Base-by-base conservation (phyloP, 2,113 vertebrate genomes). In the Amphiprion percula region DNA sequence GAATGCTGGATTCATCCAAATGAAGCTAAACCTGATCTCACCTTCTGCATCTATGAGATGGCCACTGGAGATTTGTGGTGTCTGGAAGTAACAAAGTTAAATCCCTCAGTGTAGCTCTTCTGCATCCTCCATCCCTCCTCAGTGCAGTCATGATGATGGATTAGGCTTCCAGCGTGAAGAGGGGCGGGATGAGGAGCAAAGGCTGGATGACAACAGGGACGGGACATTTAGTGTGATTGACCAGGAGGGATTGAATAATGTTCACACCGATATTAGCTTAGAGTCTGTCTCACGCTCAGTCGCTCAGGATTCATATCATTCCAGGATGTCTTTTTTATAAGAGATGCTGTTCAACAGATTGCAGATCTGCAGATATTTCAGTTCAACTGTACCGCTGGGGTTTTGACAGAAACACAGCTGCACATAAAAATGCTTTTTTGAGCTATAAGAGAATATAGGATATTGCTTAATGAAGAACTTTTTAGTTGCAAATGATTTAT, bases 81-180 rank as follows among this genome's bases (percentile, higher is more conserved):
- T 72, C 74, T 72, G 53, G 59, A 60, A 61, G 60, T 84, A 85
- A 86, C 69, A 71, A 66, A 74, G 82, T 86, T 44, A 82, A 75
- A 87, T 79, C 80, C 63, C 37, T 80, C 62, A 3, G 53, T 8
- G 17, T 23, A 62, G 84, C 68, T 83, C 59, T 83, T 83, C 82
- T 58, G 76, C 82, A 76, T 81, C 58, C 72, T n/a, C 23, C 56
- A 60, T 71, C 70, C 70, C 19, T 77, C 61, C 52, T 69, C 33
- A n/a, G 80, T 59, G 84, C 85, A 80, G 87, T 71, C 87, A 77
- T 70, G 56, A 84, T 93, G 89, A 93, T 91, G 87, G 87, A 93
- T 91, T 74, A 53, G 71, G 14, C 64, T 19, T 19, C 46, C 33
- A 28, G 54, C 30, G 64, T 56, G 67, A 60, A 9, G 33, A 10